Evolutionary conservation across 2,797 vertebrate genomes (phyloP).

Genomic region (Myripristis murdjan): DNA sequence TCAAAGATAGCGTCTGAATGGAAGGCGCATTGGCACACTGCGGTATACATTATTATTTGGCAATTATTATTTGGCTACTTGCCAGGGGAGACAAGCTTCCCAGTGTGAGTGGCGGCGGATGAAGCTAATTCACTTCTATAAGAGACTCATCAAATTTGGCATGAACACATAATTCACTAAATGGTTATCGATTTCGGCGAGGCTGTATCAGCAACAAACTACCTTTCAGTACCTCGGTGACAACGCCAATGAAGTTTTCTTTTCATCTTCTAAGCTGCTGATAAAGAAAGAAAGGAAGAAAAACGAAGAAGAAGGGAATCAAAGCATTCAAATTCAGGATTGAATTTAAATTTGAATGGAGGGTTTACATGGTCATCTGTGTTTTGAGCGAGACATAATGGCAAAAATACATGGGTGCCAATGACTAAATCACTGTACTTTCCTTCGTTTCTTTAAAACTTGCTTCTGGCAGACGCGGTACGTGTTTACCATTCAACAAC

Average conservation of each 20-base stretch:
- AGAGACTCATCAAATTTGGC: conserved; percentile 73
- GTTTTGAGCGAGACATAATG: not conserved
- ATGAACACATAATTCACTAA: conserved; percentile 73
- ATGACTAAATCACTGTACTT: conserved; percentile 1
- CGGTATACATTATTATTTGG: conserved; percentile 72
- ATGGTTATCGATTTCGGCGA: conserved; percentile 71
- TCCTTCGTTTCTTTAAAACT: conserved; percentile 21
- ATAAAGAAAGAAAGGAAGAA: conserved; percentile 10
- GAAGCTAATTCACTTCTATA: conserved; percentile 51
- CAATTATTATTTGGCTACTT: conserved; percentile 71
- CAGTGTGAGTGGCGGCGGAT: conserved; percentile 23
- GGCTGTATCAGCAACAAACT: conserved; percentile 74
- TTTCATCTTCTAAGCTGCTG: conserved; percentile 46
- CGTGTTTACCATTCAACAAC: conserved; percentile 30
- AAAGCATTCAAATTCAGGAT: not conserved
- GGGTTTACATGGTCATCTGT: conserved; percentile 14
- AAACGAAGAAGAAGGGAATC: too few species aligned
- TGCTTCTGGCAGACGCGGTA: conserved; percentile 21
- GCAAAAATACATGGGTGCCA: not conserved
- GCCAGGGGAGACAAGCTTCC: conserved; percentile 43
- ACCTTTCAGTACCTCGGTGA: conserved; percentile 47
- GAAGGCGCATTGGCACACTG: conserved; percentile 64
- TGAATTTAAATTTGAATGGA: too few species aligned
- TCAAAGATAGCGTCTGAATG: conserved; percentile 60
- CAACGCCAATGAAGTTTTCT: conserved; percentile 48